A percentile compares a stretch with the other conserved stretches of the same genome.
Conservation (phyloP, 2,888 invertebrate species). For the Microchrysa polita region DNA sequence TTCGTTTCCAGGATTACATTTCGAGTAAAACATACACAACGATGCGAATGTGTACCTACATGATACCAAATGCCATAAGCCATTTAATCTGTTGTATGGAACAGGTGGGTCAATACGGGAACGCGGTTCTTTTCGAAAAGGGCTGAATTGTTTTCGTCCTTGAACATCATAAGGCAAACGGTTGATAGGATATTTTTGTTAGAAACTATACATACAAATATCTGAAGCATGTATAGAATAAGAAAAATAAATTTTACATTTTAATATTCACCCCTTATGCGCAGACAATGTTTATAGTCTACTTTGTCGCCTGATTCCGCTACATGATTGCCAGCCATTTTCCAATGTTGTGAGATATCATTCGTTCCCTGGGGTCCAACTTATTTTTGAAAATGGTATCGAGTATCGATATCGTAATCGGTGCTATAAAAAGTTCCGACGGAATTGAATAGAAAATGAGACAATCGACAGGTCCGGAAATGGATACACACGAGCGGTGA, state of each 20-base stretch:
- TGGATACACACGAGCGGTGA: not conserved
- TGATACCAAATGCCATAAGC: not conserved
- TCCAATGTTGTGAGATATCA: slow-evolving; percentile 35
- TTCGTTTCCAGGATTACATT: too few species aligned
- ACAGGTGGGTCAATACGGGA: slow-evolving; percentile 31
- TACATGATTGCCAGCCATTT: slow-evolving; percentile 24
- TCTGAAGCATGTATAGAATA: not conserved
- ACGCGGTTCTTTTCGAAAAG: slow-evolving; percentile 13
- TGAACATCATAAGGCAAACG: slow-evolving; percentile 33
- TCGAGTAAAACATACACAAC: not conserved
- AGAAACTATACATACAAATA: slow-evolving; percentile 13
- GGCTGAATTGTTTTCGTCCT: slow-evolving; percentile 31
- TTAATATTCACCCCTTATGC: not conserved
- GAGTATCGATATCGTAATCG: slow-evolving; percentile 34
- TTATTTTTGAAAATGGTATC: slow-evolving; percentile 46
- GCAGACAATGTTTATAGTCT: slow-evolving; percentile 15
- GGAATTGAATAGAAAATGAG: slow-evolving; percentile 1
- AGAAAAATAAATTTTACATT: slow-evolving; percentile 20
- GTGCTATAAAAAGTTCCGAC: slow-evolving; percentile 25
- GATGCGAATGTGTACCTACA: not conserved
- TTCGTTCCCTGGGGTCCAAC: slow-evolving; percentile 44
- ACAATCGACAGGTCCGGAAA: not conserved
- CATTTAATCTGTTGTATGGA: not conserved
- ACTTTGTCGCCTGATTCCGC: slow-evolving; percentile 6
- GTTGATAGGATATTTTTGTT: not conserved